Base-by-base conservation (phyloP, 2,797 vertebrate genomes). In the Cyclopterus lumpus region DNA sequence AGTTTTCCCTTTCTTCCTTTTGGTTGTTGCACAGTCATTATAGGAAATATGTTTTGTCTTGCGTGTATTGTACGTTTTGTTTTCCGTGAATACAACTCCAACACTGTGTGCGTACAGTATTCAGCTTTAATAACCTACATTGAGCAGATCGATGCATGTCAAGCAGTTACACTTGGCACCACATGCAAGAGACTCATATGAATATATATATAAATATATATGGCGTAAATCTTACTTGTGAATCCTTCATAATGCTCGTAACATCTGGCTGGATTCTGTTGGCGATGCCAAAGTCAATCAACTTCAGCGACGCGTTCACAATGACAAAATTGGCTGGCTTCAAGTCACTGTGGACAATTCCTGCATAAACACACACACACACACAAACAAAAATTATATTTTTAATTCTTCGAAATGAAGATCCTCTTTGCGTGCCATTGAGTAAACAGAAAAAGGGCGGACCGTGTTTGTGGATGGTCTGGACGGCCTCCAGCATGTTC, bases 271-370 rank as follows among this genome's bases (percentile, higher is more conserved):
- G 98, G 93, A 99, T 98, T 92, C 96, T 95, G 87, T 99, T 99
- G 70, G 98, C 97, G 68, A 99, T 99, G 22, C 98, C 97, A 87
- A 99, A 99, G 92, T 99, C 98, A 65, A 99, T 99, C 57, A 99
- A 82, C 86, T 99, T 99, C 62, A 99, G 91, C 34, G 99, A 97
- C 22, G 96, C 97, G 61, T 99, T 98, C 84, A 99, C 98, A 38
- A 99, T 97, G 62, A 99, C 93, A 92, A 99, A 99, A 88, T 99
- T 99, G 28, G 98, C 98, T 57, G 98, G 98, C 88, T 99, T 99
- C 87, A 99, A 89, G 85, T 99, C 98, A 88, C 98, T 99, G 85
- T 99, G 98, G 92, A 99, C 92, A 54, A 99, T 99, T 28, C 98
- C 98, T 99, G 86, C 4, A 81, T 0, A 3, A 46, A 46, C 12